Evolutionary conservation across 1,140 invertebrate genomes (phyloP), one percentile per base, ranked within the genome.

Genomic region (Tetragonula clypearis): DNA sequence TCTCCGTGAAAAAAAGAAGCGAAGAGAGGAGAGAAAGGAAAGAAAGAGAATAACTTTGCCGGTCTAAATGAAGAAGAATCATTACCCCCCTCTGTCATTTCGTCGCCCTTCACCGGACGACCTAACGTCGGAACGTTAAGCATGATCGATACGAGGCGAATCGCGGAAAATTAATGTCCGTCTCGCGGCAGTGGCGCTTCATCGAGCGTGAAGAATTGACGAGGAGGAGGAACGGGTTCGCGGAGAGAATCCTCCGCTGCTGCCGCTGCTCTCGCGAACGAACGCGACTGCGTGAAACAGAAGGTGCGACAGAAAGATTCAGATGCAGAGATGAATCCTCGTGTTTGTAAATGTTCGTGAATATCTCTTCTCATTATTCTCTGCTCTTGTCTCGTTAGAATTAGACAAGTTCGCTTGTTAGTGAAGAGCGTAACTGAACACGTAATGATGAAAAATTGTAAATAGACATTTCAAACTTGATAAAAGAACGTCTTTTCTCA

Each of bases 121-220:
- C 11, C 35, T 35, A 35, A 35, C 35, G 26, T 56, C 58, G 75
- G 35, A 35, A 77, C 75, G 35, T 49, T 62, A 60, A 77, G 56
- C 30, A 72, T 72, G 79, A 73, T 73, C 56, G 68, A 81, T 72
- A 81, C 68, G 41, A 53, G 68, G 41, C 68, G 56, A 81, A 56
- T 72, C 30, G 68, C 79, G 79, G 75, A 86, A 85, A 73, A 87
- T 87, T 86, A 75, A 72, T 78, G 73, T 19, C 30, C 72, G 72
- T 71, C 86, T 77, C 86, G 84, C 77, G 77, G 77, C 83, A 62
- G 84, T 65, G 56, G 80, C 71, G 69, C 72, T 82, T 82, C 75
- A 82, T 76, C 84, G 66, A 74, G 62, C 86, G 86, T 87, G 86
- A 87, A 87, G 85, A 86, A 87, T 87, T 74, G 78, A 41, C 86